These are phyloP conservation scores for Notocelia uddmanniana DNA, from an alignment of 2,888 invertebrate genomes.

Conservation along the genomic window DNA sequence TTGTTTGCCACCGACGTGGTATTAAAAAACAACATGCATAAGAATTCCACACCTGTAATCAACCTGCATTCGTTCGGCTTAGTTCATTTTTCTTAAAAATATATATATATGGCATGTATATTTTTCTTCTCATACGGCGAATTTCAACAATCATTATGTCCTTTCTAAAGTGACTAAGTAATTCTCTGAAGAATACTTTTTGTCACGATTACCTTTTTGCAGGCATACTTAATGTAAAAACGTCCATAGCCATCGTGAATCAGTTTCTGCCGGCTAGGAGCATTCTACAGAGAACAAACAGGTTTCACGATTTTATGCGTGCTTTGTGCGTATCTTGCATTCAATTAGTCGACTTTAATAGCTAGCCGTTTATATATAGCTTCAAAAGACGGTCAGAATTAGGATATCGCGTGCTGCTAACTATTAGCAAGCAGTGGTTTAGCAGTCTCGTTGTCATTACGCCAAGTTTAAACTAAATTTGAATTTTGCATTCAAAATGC, in stretches of 20 bases:
- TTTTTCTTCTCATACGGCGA: not conserved
- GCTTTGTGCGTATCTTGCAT: conserved; percentile 4
- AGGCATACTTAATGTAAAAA: not conserved
- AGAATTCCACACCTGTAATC: no score
- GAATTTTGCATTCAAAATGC: no score
- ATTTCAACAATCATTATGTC: not conserved
- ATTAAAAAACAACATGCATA: no score
- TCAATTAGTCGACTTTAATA: not conserved
- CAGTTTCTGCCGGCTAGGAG: conserved; percentile 16
- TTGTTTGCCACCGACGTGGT: no score
- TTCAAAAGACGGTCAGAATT: no score
- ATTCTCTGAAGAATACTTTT: not conserved
- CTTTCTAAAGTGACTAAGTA: conserved; percentile 19
- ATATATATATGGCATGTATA: not conserved
- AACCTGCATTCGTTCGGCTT: not conserved
- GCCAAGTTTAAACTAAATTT: no score
- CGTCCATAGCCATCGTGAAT: conserved; percentile 24
- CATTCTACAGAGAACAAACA: conserved; percentile 19
- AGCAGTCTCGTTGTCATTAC: no score
- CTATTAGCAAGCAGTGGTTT: no score
- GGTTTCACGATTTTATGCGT: conserved; percentile 19
- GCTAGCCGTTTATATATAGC: not conserved
- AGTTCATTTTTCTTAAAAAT: not conserved
- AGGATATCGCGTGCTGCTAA: no score
- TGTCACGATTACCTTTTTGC: not conserved